Base-by-base conservation (phyloP, 2,888 invertebrate genomes). In the Lacanobia oleracea region DNA sequence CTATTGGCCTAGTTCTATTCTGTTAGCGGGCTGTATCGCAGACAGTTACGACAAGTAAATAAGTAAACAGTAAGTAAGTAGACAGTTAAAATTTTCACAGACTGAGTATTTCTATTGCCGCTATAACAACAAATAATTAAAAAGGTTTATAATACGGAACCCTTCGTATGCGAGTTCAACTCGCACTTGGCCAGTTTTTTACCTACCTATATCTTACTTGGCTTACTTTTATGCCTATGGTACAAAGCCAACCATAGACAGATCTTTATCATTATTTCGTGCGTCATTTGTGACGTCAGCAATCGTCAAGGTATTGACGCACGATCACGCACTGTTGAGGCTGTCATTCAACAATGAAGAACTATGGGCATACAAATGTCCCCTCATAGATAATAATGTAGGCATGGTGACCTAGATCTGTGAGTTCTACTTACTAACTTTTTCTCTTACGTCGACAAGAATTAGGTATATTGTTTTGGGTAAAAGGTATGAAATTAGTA, bases 261-360 rank as follows among this genome's bases (percentile, higher is more conserved):
- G 18, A 48, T 48, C 48, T 51, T 21, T 56, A 56, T 70, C 69
- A 27, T 5, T 37, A 18, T 27, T 54, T n/a, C 12, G 50, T 71
- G 56, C 71, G 78, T 76, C 72, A 70, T 21, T 54, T 4, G 8
- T 62, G 53, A 16, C 79, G 79, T 63, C 53, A 37, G n/a, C 62
- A 66, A 27, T 63, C 27, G 48, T 14, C 43, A 21, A 62, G 72
- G 56, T 48, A 50, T 27, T 67, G 77, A 77, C 66, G 66, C 73
- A 72, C 23, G 48, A 50, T 18, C 62, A 66, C 62, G 62, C 43
- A 12, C 16, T 64, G 14, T 27, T 51, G 50, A 23, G 27, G 40
- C 64, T 14, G 40, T 54, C 48, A 16, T 33, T 54, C 21, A 40
- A 54, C 1, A 62, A 33, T 53, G 23, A 60, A 45, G 14, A 60